phyloP scores from a whole-genome alignment of 2,797 vertebrate species.

The Selene dorsalis region DNA sequence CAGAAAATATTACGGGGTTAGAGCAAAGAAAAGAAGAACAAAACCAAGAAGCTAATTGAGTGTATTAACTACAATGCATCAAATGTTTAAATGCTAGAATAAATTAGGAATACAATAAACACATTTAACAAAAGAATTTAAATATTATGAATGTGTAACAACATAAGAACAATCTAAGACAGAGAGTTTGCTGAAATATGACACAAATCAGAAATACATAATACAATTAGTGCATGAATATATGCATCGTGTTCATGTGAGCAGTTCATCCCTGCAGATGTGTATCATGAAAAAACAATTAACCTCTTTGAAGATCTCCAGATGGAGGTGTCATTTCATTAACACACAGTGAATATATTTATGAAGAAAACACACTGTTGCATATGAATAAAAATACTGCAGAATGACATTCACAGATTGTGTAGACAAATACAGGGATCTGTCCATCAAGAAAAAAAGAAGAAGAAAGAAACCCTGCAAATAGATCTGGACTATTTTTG shows the following conservation, averaged over 20 bases:
- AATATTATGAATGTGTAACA: not conserved
- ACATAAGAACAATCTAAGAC: not conserved
- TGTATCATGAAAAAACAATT: conserved; percentile 10
- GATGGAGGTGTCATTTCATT: conserved; percentile 42
- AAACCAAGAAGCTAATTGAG: not conserved
- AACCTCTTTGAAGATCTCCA: conserved; percentile 24
- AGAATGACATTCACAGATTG: conserved; percentile 4
- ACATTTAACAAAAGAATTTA: not conserved
- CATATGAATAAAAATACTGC: conserved; percentile 23
- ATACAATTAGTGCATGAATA: not conserved
- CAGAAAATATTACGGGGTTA: not conserved
- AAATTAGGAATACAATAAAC: not conserved
- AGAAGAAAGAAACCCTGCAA: not conserved
- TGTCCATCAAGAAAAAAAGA: not conserved
- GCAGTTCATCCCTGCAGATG: conserved; percentile 14
- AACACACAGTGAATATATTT: conserved; percentile 9
- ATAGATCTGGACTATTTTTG: not conserved
- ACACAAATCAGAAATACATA: not conserved
- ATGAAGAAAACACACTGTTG: not conserved
- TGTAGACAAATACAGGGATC: not conserved
- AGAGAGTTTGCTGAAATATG: conserved; percentile 2
- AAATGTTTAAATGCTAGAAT: not conserved
- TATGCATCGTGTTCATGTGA: conserved; percentile 6
- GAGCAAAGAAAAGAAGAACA: not conserved
- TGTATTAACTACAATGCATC: not conserved